A percentile compares a stretch with the other conserved stretches of the same genome.
Conservation (phyloP, 1,140 invertebrate species). For the Caenorhabditis brenneri region DNA sequence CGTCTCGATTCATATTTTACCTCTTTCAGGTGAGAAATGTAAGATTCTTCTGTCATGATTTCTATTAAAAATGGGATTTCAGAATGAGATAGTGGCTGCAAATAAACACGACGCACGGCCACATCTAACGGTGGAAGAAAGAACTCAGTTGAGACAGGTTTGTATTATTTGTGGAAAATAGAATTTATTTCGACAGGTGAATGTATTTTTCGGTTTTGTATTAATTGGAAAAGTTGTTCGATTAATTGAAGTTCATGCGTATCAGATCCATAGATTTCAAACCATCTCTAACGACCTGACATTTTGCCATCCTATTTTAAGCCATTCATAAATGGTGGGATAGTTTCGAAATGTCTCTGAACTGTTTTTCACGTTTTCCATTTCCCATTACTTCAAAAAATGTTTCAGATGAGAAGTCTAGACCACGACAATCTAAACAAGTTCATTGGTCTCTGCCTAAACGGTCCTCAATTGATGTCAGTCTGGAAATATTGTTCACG, state of each 20-base stretch:
- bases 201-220: too few relatives aligned
- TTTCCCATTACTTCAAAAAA: background rate
- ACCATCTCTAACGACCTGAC: too few relatives aligned
- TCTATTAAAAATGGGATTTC: background rate
- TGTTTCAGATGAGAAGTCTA: background rate
- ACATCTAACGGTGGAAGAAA: conserved; percentile 74
- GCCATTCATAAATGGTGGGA: too few relatives aligned
- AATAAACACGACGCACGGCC: conserved; percentile 73
- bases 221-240: too few relatives aligned
- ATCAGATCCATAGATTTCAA: too few relatives aligned
- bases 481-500: conserved; percentile 44
- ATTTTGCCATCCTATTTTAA: too few relatives aligned
- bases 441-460: conserved; percentile 57
- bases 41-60: background rate
- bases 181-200: too few relatives aligned
- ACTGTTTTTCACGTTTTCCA: background rate
- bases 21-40: background rate
- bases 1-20: background rate
- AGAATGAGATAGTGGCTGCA: conserved; percentile 3
- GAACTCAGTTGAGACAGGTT: background rate
- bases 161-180: too few relatives aligned
- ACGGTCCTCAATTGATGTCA: conserved; percentile 56
- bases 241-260: too few relatives aligned
- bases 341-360: too few relatives aligned
- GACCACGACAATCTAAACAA: conserved; percentile 62